Conservation (phyloP, 2,888 invertebrate species). For the Leucoptera coffeella region DNA sequence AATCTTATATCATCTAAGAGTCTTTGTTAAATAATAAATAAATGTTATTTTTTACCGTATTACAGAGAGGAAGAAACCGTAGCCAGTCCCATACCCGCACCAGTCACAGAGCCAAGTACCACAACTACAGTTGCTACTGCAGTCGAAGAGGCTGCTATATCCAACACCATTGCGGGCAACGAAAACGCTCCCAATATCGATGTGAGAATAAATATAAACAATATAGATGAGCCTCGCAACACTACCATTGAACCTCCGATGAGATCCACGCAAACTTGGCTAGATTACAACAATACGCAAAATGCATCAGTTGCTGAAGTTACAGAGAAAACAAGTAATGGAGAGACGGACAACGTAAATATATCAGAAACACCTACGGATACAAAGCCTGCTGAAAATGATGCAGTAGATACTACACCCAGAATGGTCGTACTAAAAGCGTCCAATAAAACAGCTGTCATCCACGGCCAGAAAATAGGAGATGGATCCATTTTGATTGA, state of each 20-base stretch:
- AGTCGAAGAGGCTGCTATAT: too few species aligned
- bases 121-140: conserved; percentile 4
- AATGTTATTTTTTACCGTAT: conserved; percentile 5
- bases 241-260: background rate
- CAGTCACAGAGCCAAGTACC: conserved; percentile 5
- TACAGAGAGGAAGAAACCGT: conserved; percentile 17
- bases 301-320: background rate
- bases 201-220: too few species aligned
- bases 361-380: background rate
- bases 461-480: conserved; percentile 13
- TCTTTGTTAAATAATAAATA: too few species aligned
- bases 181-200: too few species aligned
- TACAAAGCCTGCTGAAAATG: background rate
- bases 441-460: conserved; percentile 15
- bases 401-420: conserved; percentile 10
- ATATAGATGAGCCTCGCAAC: background rate
- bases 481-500: conserved; percentile 21
- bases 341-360: background rate
- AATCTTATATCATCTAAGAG: too few species aligned
- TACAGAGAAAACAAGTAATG: background rate
- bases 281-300: background rate
- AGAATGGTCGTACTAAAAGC: conserved; percentile 14
- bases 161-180: too few species aligned
- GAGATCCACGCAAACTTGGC: background rate
- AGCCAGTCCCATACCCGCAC: conserved; percentile 3